Base-by-base conservation (phyloP, 2,888 invertebrate species). In the Kuschelorhynchus macadamiae region DNA sequence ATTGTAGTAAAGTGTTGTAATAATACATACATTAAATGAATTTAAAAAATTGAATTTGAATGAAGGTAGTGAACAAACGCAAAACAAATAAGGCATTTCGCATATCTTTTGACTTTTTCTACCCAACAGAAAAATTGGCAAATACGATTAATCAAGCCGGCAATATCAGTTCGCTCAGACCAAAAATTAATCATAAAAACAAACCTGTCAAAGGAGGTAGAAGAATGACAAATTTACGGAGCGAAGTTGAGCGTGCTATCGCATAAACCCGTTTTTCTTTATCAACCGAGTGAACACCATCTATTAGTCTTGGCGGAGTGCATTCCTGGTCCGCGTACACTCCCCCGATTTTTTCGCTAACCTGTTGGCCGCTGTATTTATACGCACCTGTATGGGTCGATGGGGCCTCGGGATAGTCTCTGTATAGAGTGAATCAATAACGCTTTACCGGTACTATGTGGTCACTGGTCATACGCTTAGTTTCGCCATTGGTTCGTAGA, bases 141-240 rank as follows among this genome's bases (percentile, higher is more conserved):
- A 36, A 36, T 36, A 36, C 36, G 12, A 36, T 36, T 42, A 42
- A 42, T 42, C 42, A 42, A 16, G 36, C 2, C 14, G 17, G 42
- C 44, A 56, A 44, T 56, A 56, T 56, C 56, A 56, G 32, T 44
- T 56, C 14, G 16, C 44, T n/a, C 42, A 18, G 30, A 32, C 17
- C 46, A 42, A 53, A 62, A 62, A 65, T 65, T 57, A 65, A 65
- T 65, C 64, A 65, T 57, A 65, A 56, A 57, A 57, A 57, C 64
- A 50, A 57, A 41, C 36, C 39, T 47, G 56, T 49, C 56, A 57
- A 55, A 57, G 50, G 44, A 14, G 64, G 64, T 32, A 62, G 44
- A 65, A 49, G 50, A 57, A 65, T 65, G 64, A 57, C 64, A 65
- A 65, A 65, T 65, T 65, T 57, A 65, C 57, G 47, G 12, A 25